Percentiles rank a stretch among this genome's conserved stretches.
phyloP scores from a whole-genome alignment of 1,140 invertebrate species.

The Drosophila arizonae region DNA sequence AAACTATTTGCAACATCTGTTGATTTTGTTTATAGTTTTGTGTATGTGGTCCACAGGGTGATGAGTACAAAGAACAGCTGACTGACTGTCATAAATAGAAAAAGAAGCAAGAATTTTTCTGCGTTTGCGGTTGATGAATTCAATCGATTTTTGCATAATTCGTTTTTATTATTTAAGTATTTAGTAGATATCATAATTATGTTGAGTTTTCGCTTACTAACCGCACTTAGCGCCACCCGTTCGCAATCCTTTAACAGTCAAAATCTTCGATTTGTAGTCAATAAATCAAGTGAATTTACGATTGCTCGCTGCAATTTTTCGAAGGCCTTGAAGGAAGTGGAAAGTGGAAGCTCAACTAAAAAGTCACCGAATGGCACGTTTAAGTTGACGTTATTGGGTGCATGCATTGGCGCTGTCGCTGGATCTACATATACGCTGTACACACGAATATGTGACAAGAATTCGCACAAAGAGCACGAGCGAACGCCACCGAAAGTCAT shows the following conservation, averaged over 20 bases:
- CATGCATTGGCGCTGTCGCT: slow-evolving; percentile 83
- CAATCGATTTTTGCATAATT: slow-evolving; percentile 65
- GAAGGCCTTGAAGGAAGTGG: neutral
- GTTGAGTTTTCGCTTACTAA: slow-evolving; percentile 59
- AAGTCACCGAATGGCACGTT: slow-evolving; percentile 67
- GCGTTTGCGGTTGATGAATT: slow-evolving; percentile 22
- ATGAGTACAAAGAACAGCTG: slow-evolving; percentile 23
- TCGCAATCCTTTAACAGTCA: slow-evolving; percentile 10
- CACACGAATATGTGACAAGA: slow-evolving; percentile 55
- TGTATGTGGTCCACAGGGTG: slow-evolving; percentile 48
- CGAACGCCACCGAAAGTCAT: slow-evolving; percentile 82
- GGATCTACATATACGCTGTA: slow-evolving; percentile 77
- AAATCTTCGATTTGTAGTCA: slow-evolving; percentile 27
- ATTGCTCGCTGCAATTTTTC: slow-evolving; percentile 51
- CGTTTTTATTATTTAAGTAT: slow-evolving; percentile 26
- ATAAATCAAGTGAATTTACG: slow-evolving; percentile 16
- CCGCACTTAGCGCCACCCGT: slow-evolving; percentile 21
- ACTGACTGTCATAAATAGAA: slow-evolving; percentile 7
- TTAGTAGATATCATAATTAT: slow-evolving; percentile 38
- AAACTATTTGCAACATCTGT: neutral
- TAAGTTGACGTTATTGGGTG: slow-evolving; percentile 84
- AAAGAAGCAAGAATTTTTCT: slow-evolving; percentile 41
- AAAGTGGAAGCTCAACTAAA: neutral
- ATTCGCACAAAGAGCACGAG: slow-evolving; percentile 74
- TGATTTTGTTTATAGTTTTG: slow-evolving; percentile 43